A percentile compares a stretch with the other conserved stretches of the same genome.
These are phyloP conservation scores for Toxotes jaculatrix DNA, from an alignment of 2,113 vertebrate genomes.

Conservation along the genomic window DNA sequence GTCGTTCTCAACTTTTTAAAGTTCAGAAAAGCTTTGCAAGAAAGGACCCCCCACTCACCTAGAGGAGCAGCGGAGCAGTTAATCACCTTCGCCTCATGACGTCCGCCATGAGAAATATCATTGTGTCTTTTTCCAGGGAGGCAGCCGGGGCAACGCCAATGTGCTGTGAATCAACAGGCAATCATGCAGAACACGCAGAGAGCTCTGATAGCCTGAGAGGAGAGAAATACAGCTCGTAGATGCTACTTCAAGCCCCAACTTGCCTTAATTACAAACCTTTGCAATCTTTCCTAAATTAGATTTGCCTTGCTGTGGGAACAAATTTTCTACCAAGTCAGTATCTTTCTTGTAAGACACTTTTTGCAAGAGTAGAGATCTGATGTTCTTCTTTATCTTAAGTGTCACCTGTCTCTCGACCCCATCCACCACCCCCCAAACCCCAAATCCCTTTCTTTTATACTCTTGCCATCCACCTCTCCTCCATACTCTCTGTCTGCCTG, in stretches of 20 bases:
- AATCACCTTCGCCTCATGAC: slow-evolving; percentile 75
- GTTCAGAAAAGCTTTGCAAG: slow-evolving; percentile 45
- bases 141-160: slow-evolving; percentile 66
- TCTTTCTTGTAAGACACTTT: slow-evolving; percentile 39
- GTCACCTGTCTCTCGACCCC: not conserved
- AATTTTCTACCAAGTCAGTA: slow-evolving; percentile 43
- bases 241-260: slow-evolving; percentile 43
- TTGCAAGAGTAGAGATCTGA: slow-evolving; percentile 36
- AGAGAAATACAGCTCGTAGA: slow-evolving; percentile 45
- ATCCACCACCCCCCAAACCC: slow-evolving; percentile 17
- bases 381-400: slow-evolving; percentile 40
- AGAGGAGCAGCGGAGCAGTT: slow-evolving; percentile 72
- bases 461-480: slow-evolving; percentile 32
- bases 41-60: slow-evolving; percentile 28
- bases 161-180: slow-evolving; percentile 75
- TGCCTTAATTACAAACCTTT: slow-evolving; percentile 74
- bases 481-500: slow-evolving; percentile 25
- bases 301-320: slow-evolving; percentile 45
- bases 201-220: slow-evolving; percentile 59
- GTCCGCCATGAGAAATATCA: slow-evolving; percentile 72
- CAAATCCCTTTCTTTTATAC: slow-evolving; percentile 25
- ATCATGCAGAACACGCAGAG: slow-evolving; percentile 76
- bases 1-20: slow-evolving; percentile 32
- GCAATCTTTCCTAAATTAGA: slow-evolving; percentile 58
- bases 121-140: slow-evolving; percentile 73